These are phyloP conservation scores for Aratinga solstitialis DNA, from an alignment of 2,797 vertebrate genomes.

Conservation along the genomic window DNA sequence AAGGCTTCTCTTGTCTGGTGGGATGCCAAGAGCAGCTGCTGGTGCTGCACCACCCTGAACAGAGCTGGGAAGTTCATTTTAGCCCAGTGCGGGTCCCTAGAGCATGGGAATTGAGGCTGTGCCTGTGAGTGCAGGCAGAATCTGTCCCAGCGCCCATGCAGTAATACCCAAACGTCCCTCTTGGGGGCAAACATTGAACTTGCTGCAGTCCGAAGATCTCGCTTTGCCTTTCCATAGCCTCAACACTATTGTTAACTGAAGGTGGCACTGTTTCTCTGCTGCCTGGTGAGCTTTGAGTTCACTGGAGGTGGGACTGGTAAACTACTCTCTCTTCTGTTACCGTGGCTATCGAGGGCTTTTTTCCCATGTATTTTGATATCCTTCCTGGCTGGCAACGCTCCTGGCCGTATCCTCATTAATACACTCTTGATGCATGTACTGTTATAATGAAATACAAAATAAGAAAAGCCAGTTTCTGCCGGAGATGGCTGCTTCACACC, in stretches of 20 bases:
- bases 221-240: not conserved
- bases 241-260: not conserved
- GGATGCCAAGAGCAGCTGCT: not conserved
- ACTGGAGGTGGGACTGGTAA: not conserved
- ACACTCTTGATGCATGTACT: fast-evolving
- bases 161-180: not conserved
- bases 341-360: fast-evolving
- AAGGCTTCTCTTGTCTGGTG: not conserved
- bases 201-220: not conserved
- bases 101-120: not conserved
- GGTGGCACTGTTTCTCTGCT: not conserved
- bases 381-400: not conserved
- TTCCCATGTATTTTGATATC: not conserved
- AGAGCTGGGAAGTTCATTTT: not conserved
- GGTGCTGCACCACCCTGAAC: not conserved
- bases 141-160: not conserved
- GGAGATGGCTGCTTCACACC: not conserved
- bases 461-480: not conserved
- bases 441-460: not conserved
- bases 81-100: not conserved
- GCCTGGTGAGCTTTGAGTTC: not conserved
- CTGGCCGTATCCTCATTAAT: not conserved
- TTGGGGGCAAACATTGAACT: not conserved
- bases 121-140: not conserved
- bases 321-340: not conserved